Conservation (phyloP, 2,797 vertebrate genomes). For the Hyperoplus immaculatus region DNA sequence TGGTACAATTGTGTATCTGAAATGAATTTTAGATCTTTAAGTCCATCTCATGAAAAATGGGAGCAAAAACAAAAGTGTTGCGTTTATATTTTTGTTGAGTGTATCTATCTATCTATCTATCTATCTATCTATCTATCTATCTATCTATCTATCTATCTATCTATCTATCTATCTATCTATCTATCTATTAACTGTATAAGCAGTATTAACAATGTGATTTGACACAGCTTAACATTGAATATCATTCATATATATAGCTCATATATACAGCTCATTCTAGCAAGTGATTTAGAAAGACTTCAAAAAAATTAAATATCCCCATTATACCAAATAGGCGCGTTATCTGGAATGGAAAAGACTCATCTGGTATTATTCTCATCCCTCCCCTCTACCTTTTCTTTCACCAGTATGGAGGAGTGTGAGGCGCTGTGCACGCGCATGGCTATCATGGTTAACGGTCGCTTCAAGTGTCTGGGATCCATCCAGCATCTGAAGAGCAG, state of each 20-base stretch:
- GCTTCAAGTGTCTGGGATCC: slow-evolving; percentile 95
- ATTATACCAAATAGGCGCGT: neutral
- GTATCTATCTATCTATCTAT: too few relatives aligned
- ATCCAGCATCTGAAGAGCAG: slow-evolving; percentile 98
- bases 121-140: too few relatives aligned
- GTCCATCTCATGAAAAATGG: too few relatives aligned
- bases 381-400: neutral
- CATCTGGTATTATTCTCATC: slow-evolving; percentile 2
- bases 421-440: slow-evolving; percentile 97
- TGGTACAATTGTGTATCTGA: too few relatives aligned
- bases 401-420: slow-evolving; percentile 96
- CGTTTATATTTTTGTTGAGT: too few relatives aligned
- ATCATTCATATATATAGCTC: too few relatives aligned
- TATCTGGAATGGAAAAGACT: neutral
- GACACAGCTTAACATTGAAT: neutral
- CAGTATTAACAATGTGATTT: neutral
- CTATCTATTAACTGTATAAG: too few relatives aligned
- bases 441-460: slow-evolving; percentile 99
- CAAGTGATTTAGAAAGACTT: neutral
- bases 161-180: too few relatives aligned
- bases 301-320: neutral
- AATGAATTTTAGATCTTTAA: too few relatives aligned
- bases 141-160: too few relatives aligned
- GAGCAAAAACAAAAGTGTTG: too few relatives aligned
- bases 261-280: neutral